Base-by-base conservation (phyloP, 37 sponge, comb jelly and placozoan species). In the Dysidea cf. avara region DNA sequence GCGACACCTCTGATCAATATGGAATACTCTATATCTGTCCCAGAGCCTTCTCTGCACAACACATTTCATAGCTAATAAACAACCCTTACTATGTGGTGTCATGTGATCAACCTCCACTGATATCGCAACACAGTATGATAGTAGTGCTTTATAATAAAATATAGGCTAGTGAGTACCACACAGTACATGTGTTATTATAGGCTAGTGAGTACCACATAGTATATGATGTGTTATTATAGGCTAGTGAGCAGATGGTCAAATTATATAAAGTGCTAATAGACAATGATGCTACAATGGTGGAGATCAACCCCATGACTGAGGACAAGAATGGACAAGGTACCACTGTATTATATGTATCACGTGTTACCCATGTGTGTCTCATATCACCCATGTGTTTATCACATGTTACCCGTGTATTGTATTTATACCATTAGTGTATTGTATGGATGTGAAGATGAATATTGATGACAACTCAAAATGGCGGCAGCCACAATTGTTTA, bases 371-470 rank as follows among this genome's bases (percentile, higher is more conserved):
- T 3, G 25, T 16, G 35, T 7, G 35, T 35, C 32, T 30, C 3
- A 7, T 22, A 1, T 20, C 32, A 34, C 7, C 63, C 31, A 32
- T 13, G 39, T 64, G 38, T n/a, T 64, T 17, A 12, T 11, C 22
- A 12, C 61, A 24, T 62, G 7, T 62, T 3, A 6, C 31, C 20
- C 16, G 20, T 25, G 36, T 3, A 20, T 3, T 66, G 49, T 38
- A 2, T 14, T 22, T 11, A 18, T 66, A 37, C 37, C 4, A 43
- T 31, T 54, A 96, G 97, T 96, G 36, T 56, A 90, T 28, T 96
- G 97, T 40, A 86, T 96, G 91, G 97, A 96, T 77, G 89, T 81
- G 14, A 96, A 96, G 75, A 84, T 96, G 32, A 96, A 92, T 74
- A 90, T 93, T 79, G 97, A 96, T 63, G 94, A 92, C 65, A 96